A percentile compares a stretch with the other conserved stretches of the same genome.
phyloP scores from a whole-genome alignment of 2,113 vertebrate genomes.

The Chascanopsetta lugubris region DNA sequence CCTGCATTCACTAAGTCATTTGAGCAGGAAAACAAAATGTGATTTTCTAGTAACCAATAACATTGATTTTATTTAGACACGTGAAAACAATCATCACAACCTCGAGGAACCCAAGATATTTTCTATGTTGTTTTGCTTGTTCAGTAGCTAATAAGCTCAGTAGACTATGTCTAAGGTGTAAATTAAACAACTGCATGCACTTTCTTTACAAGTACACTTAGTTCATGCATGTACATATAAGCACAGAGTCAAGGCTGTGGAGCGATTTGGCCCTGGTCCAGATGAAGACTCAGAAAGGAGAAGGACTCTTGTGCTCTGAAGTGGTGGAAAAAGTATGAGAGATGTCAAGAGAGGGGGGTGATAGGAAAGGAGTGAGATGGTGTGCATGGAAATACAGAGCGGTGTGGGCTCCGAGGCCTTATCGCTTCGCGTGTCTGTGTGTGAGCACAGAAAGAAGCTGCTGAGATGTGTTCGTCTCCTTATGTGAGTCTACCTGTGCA shows the following conservation, averaged over 20 bases:
- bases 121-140: too few relatives aligned
- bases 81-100: too few relatives aligned
- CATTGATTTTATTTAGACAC: too few relatives aligned
- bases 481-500: not conserved
- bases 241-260: constrained; percentile 19
- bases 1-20: not conserved
- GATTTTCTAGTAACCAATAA: too few relatives aligned
- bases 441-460: not conserved
- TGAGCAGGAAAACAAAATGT: not conserved
- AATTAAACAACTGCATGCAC: not conserved
- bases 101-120: too few relatives aligned
- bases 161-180: not conserved
- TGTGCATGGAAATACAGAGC: constrained; percentile 52
- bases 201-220: not conserved
- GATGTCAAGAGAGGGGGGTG: constrained; percentile 41
- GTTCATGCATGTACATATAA: constrained; percentile 15
- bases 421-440: constrained; percentile 19
- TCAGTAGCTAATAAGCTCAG: not conserved
- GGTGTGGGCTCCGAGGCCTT: constrained; percentile 12
- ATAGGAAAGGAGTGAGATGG: constrained; percentile 38
- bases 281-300: constrained; percentile 59
- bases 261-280: constrained; percentile 50
- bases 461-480: constrained; percentile 2
- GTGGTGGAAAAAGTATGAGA: constrained; percentile 63
- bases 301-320: constrained; percentile 16